phyloP scores from a whole-genome alignment of 2,113 vertebrate genomes.

The Shinisaurus crocodilurus region DNA sequence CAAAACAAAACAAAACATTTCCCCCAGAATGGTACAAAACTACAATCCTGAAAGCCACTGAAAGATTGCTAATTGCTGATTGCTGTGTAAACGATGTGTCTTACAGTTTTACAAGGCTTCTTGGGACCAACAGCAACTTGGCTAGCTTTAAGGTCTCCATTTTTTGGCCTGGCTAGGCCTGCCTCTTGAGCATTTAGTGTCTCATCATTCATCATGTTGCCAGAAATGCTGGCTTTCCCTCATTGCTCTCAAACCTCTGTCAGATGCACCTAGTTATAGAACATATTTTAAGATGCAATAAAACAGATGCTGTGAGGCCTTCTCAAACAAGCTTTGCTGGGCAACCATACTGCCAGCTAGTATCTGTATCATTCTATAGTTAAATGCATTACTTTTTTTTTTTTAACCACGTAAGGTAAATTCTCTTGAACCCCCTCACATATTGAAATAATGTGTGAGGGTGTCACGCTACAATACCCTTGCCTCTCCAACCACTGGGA shows the following conservation, averaged over 20 bases:
- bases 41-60: neutral
- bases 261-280: neutral
- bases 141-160: neutral
- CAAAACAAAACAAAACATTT: neutral
- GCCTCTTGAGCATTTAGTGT: neutral
- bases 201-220: neutral
- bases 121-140: conserved; percentile 3
- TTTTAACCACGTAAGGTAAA: too few relatives aligned
- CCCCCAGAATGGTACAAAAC: neutral
- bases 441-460: neutral
- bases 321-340: neutral
- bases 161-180: neutral
- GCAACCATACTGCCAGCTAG: neutral
- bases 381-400: neutral
- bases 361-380: neutral
- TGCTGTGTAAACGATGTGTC: neutral
- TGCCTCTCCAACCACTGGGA: too few relatives aligned
- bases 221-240: neutral
- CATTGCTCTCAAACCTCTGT: neutral
- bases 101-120: neutral
- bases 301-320: neutral
- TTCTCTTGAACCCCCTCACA: neutral
- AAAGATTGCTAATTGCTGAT: neutral
- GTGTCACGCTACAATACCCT: neutral
- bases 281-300: neutral